Percentiles rank a stretch among this genome's conserved stretches.
Evolutionary conservation across 2,797 vertebrate species (phyloP).

Genomic region (Pampus argenteus): DNA sequence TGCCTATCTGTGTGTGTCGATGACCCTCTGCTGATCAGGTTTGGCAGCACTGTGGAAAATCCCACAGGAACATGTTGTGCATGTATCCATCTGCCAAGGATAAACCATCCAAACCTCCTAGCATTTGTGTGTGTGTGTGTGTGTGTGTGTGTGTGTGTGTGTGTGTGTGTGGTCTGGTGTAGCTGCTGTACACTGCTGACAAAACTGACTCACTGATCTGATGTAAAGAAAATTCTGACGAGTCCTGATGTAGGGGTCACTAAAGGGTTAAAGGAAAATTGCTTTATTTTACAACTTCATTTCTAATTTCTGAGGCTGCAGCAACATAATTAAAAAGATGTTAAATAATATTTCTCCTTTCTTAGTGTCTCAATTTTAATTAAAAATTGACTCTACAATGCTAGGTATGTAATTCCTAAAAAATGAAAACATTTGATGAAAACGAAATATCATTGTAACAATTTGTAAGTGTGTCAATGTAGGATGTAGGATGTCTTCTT

Average conservation of each 20-base stretch:
- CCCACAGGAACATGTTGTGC: slow-evolving; percentile 56
- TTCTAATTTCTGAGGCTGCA: background rate
- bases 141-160: slow-evolving; percentile 12
- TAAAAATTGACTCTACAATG: background rate
- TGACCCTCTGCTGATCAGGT: slow-evolving; percentile 58
- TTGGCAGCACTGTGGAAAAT: slow-evolving; percentile 52
- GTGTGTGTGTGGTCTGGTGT: slow-evolving; percentile 45
- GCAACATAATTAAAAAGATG: too few species aligned
- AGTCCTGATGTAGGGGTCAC: background rate
- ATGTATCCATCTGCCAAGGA: slow-evolving; percentile 61
- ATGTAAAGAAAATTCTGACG: background rate
- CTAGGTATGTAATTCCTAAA: too few species aligned
- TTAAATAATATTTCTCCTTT: background rate
- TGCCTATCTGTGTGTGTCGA: slow-evolving; percentile 50
- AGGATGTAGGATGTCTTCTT: background rate
- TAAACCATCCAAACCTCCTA: slow-evolving; percentile 52
- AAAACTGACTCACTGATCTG: slow-evolving; percentile 20
- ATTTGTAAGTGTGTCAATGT: background rate
- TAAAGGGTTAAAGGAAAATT: background rate
- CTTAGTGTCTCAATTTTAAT: background rate
- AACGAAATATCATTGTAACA: background rate
- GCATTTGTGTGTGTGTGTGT: slow-evolving; percentile 6
- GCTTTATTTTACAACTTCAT: background rate
- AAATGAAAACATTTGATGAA: background rate
- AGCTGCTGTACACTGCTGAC: slow-evolving; percentile 25